Evolutionary conservation across 2,888 invertebrate genomes (phyloP).

Genomic region (Hecatera dysodea): DNA sequence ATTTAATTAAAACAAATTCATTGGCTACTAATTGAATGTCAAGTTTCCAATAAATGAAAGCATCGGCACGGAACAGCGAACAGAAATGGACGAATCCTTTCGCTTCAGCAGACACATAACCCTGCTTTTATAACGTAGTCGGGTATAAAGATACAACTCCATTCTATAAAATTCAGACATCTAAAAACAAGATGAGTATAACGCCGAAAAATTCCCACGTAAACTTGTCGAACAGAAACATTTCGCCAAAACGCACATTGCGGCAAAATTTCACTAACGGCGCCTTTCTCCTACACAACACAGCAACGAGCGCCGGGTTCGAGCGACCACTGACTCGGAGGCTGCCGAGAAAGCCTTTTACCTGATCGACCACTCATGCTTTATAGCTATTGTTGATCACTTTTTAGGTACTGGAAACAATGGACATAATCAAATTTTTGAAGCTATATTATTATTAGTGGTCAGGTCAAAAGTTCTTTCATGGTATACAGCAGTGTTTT

Average conservation of each 20-base stretch:
- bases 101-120: neutral
- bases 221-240: constrained; percentile 37
- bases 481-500: no score
- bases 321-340: constrained; percentile 56
- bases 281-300: constrained; percentile 64
- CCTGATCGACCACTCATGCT: constrained; percentile 45
- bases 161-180: neutral
- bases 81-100: neutral
- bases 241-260: constrained; percentile 57
- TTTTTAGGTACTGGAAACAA: constrained; percentile 26
- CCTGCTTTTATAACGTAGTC: neutral
- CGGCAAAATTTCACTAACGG: constrained; percentile 62
- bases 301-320: constrained; percentile 45
- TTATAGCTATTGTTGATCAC: constrained; percentile 37
- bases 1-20: constrained; percentile 1
- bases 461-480: no score
- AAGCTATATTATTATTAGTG: no score
- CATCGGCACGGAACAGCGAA: neutral
- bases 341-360: constrained; percentile 62
- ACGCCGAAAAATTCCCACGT: constrained; percentile 26
- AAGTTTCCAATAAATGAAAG: neutral
- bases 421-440: neutral
- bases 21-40: neutral
- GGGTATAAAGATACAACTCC: neutral
- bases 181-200: neutral